Base-by-base conservation (phyloP, 2,113 vertebrate genomes). In the Dasyornis broadbenti region DNA sequence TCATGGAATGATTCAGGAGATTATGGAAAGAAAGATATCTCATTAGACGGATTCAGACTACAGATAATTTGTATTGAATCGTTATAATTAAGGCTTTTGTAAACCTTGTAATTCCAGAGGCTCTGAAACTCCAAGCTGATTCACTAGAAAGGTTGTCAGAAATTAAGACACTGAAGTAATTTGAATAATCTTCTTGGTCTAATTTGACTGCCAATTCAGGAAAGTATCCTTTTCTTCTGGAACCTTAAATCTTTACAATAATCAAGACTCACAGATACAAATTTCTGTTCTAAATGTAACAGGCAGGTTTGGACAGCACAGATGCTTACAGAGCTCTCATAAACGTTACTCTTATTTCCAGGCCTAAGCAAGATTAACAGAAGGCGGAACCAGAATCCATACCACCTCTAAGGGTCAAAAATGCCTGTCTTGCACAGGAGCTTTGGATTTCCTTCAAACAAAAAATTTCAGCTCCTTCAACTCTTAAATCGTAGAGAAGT, bases 1-100 rank as follows among this genome's bases (percentile, higher is more conserved):
- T 3, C 5, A 1, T 27, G 21, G 24, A 75, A 79, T 7, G 2
- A 31, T 33, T 30, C 0, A 17, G 14, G 3, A 11, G 3, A 54
- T 49, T n/a, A 69, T 28, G 28, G 15, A 87, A 73, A 61, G 33
- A 84, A 92, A n/a, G 19, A 11, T 37, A 4, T 19, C 44, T 39
- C 18, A 13, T 8, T 54, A 78, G 6, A 20, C 13, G 37, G 30
- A 39, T 44, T n/a, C 3, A 3, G 8, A 33, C 15, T 27, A 60
- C 1, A 56, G 17, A 54, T 2, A 63, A 22, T 68, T 79, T 37
- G 22, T 15, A 66, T 4, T 49, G 12, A 53, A 22, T 7, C 61
- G 24, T 56, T 86, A 11, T 12, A 59, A 56, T 30, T 69, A 65
- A 33, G 22, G 9, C 11, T 10, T 76, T 65, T 9, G 3, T 50